These are phyloP conservation scores for Sclerodermus sp. DNA, from an alignment of 2,888 invertebrate species.

Conservation along the genomic window DNA sequence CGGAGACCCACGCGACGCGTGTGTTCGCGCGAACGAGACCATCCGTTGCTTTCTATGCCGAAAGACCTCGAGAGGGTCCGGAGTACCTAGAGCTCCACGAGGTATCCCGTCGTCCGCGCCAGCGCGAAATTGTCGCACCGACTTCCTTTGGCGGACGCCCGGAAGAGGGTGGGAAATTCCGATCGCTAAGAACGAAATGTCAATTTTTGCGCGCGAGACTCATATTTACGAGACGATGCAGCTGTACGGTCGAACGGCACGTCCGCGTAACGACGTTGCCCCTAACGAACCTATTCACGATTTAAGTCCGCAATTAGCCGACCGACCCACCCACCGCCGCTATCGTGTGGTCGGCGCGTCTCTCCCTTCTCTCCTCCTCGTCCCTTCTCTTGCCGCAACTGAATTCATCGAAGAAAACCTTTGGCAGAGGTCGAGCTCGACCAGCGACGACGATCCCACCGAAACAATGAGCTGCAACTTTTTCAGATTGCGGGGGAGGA, in stretches of 20 bases:
- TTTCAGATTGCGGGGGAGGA: too few relatives aligned
- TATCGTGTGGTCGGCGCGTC: conserved; percentile 1
- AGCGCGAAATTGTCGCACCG: neutral
- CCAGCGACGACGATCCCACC: neutral
- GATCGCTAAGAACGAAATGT: too few relatives aligned
- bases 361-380: conserved; percentile 6
- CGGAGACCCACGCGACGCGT: too few relatives aligned
- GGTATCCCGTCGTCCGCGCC: neutral
- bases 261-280: neutral
- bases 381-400: conserved; percentile 3
- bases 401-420: conserved; percentile 18
- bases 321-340: conserved; percentile 1
- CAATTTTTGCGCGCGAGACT: neutral
- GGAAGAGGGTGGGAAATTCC: too few relatives aligned
- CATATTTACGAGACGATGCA: neutral
- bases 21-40: too few relatives aligned
- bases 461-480: too few relatives aligned
- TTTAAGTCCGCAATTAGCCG: conserved; percentile 16
- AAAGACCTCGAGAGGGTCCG: too few relatives aligned
- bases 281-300: conserved; percentile 15
- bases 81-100: too few relatives aligned
- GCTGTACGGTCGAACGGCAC: neutral
- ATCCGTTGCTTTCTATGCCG: too few relatives aligned
- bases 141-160: too few relatives aligned
- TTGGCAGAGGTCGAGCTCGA: conserved; percentile 23